Conservation (phyloP, 2,888 invertebrate genomes). For the Caenorhabditis wallacei region DNA sequence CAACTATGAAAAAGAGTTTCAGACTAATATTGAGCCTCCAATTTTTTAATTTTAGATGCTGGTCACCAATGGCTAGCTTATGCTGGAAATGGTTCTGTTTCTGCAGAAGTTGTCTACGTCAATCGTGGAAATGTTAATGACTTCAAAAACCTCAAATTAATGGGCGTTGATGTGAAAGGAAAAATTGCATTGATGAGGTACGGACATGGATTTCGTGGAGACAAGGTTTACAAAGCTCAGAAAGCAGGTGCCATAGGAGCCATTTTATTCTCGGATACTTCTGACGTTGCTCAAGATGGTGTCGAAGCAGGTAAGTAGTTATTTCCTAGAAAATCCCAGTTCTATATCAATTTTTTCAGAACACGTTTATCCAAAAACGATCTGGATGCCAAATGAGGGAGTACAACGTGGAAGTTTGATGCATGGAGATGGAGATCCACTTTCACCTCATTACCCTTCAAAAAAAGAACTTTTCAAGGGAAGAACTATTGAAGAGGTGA, state of each 20-base stretch:
- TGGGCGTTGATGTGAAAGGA: conserved; percentile 80
- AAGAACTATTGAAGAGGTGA: conserved; percentile 72
- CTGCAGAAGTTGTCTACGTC: conserved; percentile 79
- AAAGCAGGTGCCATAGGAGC: conserved; percentile 83
- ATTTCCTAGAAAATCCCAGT: neutral
- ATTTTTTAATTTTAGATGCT: conserved; percentile 65
- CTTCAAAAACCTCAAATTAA: conserved; percentile 76
- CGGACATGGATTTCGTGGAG: conserved; percentile 84
- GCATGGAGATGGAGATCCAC: conserved; percentile 85
- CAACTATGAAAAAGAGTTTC: too few species aligned
- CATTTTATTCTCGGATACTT: conserved; percentile 82
- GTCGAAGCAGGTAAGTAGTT: conserved; percentile 70
- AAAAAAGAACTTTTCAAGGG: conserved; percentile 83
- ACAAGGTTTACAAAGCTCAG: conserved; percentile 83
- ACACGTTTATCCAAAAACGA: conserved; percentile 84
- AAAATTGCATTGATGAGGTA: conserved; percentile 85
- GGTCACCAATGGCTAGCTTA: conserved; percentile 82
- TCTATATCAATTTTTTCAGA: conserved; percentile 42
- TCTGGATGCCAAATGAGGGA: conserved; percentile 85
- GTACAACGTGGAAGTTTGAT: conserved; percentile 85
- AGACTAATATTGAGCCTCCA: too few species aligned
- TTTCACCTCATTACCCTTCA: conserved; percentile 85
- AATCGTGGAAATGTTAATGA: conserved; percentile 79
- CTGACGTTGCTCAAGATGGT: conserved; percentile 80
- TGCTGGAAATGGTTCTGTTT: conserved; percentile 75